Evolutionary conservation across 2,888 invertebrate species (phyloP).

Genomic region (Cheilosia vernalis): DNA sequence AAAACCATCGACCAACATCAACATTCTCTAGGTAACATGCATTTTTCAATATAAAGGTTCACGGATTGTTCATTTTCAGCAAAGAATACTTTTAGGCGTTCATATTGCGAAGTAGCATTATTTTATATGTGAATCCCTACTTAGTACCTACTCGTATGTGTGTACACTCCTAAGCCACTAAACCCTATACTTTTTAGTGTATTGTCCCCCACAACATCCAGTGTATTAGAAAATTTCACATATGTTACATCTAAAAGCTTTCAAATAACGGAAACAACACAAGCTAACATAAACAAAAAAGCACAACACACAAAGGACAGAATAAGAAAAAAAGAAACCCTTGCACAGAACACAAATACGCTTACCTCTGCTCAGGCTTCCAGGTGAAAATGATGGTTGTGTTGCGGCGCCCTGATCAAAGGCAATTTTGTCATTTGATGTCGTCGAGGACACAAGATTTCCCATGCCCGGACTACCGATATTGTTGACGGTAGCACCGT

Average conservation of each 20-base stretch:
- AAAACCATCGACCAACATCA: not conserved
- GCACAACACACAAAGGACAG: constrained; percentile 54
- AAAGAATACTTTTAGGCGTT: constrained; percentile 73
- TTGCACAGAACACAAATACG: constrained; percentile 43
- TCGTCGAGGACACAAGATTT: constrained; percentile 83
- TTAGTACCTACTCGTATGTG: not conserved
- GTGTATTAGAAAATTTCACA: constrained; percentile 26
- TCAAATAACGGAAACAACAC: constrained; percentile 45
- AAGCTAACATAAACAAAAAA: constrained; percentile 46
- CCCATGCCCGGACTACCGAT: constrained; percentile 82
- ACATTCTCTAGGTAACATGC: not conserved
- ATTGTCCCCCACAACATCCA: constrained; percentile 8
- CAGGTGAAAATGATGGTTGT: constrained; percentile 89
- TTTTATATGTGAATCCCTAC: constrained; percentile 8
- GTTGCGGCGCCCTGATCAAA: constrained; percentile 75
- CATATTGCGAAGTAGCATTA: constrained; percentile 14
- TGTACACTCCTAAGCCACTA: constrained; percentile 19
- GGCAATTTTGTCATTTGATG: constrained; percentile 71
- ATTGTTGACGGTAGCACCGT: constrained; percentile 81
- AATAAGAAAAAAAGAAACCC: constrained; percentile 64
- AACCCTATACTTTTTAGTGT: constrained; percentile 3
- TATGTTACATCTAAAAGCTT: constrained; percentile 15
- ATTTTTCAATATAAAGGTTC: constrained; percentile 9
- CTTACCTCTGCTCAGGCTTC: constrained; percentile 91
- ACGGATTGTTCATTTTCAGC: not conserved